Percentiles rank a stretch among this genome's conserved stretches.
Evolutionary conservation across 2,888 invertebrate genomes (phyloP).

Genomic region (Ochlodes sylvanus): DNA sequence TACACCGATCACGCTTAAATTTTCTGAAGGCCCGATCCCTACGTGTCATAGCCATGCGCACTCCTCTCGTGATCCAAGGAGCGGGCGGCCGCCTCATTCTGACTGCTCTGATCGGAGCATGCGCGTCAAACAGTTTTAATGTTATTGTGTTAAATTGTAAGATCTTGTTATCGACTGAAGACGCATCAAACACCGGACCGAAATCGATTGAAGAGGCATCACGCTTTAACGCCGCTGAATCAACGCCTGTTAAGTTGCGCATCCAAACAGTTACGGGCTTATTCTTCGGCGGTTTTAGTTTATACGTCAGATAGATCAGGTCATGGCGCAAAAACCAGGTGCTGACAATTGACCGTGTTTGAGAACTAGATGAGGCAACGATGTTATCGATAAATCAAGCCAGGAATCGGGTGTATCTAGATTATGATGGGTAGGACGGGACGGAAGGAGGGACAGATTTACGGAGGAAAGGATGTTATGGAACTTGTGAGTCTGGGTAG

Average conservation of each 20-base stretch:
- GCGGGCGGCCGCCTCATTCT: too few species aligned
- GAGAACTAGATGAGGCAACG: not conserved
- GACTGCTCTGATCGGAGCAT: too few species aligned
- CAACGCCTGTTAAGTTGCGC: not conserved
- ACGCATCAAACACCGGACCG: not conserved
- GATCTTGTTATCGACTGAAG: too few species aligned
- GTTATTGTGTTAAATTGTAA: too few species aligned
- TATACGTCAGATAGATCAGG: not conserved
- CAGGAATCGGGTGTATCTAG: not conserved
- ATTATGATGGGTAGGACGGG: not conserved
- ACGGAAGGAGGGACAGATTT: not conserved
- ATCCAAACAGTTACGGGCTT: not conserved
- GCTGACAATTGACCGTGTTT: constrained; percentile 1
- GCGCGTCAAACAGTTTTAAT: too few species aligned
- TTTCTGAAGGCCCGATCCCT: too few species aligned
- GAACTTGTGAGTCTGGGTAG: not conserved
- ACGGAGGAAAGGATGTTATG: not conserved
- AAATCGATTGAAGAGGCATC: not conserved
- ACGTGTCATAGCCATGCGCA: too few species aligned
- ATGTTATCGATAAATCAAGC: not conserved
- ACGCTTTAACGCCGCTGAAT: not conserved
- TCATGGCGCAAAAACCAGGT: constrained; percentile 14
- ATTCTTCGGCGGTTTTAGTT: not conserved
- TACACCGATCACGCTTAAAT: too few species aligned
- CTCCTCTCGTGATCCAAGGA: too few species aligned